These are phyloP conservation scores for Sebastolobus alascanus DNA, from an alignment of 2,797 vertebrate species.

Conservation along the genomic window DNA sequence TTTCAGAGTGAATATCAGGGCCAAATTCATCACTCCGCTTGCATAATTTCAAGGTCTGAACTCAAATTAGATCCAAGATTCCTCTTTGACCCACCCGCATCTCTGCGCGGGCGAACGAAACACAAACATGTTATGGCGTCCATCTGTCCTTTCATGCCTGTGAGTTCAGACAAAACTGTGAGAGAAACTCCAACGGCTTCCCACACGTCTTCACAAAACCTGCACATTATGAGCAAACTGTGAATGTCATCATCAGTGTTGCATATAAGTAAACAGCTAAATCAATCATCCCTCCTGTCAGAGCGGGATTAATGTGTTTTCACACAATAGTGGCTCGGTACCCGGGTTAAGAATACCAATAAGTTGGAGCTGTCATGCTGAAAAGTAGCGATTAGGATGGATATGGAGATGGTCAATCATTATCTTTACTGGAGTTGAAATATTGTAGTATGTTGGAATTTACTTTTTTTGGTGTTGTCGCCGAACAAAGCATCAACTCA, in stretches of 20 bases:
- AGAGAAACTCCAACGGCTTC: slow-evolving; percentile 30
- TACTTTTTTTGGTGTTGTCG: neutral
- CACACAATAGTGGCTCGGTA: neutral
- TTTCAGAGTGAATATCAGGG: neutral
- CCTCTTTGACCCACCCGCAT: slow-evolving; percentile 30
- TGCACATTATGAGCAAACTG: slow-evolving; percentile 37
- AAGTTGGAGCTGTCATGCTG: neutral
- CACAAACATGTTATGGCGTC: slow-evolving; percentile 19
- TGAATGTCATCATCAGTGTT: slow-evolving; percentile 31
- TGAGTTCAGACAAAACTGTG: slow-evolving; percentile 30
- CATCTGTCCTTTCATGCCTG: slow-evolving; percentile 48
- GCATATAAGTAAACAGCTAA: slow-evolving; percentile 5
- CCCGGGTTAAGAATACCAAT: neutral
- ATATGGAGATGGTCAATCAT: neutral
- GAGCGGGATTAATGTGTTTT: slow-evolving; percentile 3
- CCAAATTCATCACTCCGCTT: neutral
- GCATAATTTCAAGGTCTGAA: slow-evolving; percentile 13
- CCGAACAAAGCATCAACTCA: neutral
- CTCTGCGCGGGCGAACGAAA: neutral
- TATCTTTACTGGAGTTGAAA: neutral
- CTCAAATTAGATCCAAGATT: slow-evolving; percentile 28
- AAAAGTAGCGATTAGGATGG: neutral
- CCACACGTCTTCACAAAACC: slow-evolving; percentile 40
- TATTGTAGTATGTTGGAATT: neutral
- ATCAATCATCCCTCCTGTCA: slow-evolving; percentile 18